Evolutionary conservation across 2,888 invertebrate species (phyloP), one percentile per base, ranked within the genome.

Genomic region (Acronicta psi): DNA sequence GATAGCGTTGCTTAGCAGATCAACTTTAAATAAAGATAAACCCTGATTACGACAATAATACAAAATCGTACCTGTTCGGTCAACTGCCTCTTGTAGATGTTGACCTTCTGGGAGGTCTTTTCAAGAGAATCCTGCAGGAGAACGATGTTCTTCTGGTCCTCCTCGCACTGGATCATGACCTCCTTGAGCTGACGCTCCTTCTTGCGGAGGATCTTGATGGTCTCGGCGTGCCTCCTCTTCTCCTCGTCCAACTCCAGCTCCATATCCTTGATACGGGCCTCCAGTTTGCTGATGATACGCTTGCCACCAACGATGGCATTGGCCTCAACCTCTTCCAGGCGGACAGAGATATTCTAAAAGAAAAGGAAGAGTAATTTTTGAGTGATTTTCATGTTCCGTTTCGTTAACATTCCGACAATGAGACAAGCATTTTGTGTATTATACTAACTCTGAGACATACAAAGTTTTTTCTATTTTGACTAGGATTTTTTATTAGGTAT

Each of bases 121-220:
- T 98, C 98, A 82, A 98, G 95, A 49, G 97, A 95, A 91, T 99
- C 99, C 92, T 98, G 98, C 80, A 99, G 96, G 83, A 99, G 95
- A 75, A 96, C 94, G 84, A 99, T 97, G 95, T 98, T 98, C 96
- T 98, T 99, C 94, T 99, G 97, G 94, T 99, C 99, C 92, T 99
- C 99, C 93, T 99, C 99, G 86, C 98, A 97, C 92, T 98, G 98
- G 82, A 99, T 97, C 94, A 98, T 96, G 73, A 99, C 96, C 93
- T 99, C 99, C 95, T 99, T 99, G 87, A 99, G 97, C 85, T 97
- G 96, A 85, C 99, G 98, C 91, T 99, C 99, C 96, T 99, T 99
- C 96, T 99, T 99, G 94, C 99, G 97, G 87, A 99, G 95, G 91
- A 99, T 98, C 96, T 99, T 99, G 92, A 99, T 98, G 84, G 99